Percentiles rank a stretch among this genome's conserved stretches.
Evolutionary conservation across 2,888 invertebrate species (phyloP).

Genomic region (Ormyrus rosae): DNA sequence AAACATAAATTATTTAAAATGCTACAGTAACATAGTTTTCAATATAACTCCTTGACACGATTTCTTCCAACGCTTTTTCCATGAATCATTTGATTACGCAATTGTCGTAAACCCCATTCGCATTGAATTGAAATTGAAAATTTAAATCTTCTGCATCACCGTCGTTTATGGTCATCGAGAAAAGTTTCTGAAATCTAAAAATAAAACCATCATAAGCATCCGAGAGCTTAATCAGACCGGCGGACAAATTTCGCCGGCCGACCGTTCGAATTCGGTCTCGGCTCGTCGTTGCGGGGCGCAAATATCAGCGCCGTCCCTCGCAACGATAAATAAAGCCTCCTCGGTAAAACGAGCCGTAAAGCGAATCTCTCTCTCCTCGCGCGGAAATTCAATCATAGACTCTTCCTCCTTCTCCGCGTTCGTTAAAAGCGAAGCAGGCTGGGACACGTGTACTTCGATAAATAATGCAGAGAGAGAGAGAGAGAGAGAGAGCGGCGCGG

Average conservation of each 20-base stretch:
- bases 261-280: too few relatives aligned
- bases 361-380: constrained; percentile 17
- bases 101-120: too few relatives aligned
- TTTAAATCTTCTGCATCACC: not conserved
- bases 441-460: constrained; percentile 74
- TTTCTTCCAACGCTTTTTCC: not conserved
- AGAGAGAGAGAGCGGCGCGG: constrained; percentile 56
- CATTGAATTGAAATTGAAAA: too few relatives aligned
- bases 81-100: not conserved
- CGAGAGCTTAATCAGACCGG: too few relatives aligned
- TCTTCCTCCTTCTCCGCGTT: constrained; percentile 40
- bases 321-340: constrained; percentile 23
- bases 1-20: not conserved
- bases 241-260: not conserved
- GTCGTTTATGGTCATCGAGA: not conserved
- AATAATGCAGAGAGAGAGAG: constrained; percentile 68
- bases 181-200: not conserved
- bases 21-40: not conserved
- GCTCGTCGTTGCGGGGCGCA: not conserved
- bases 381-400: constrained; percentile 49
- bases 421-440: constrained; percentile 67
- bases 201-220: too few relatives aligned
- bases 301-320: constrained; percentile 16
- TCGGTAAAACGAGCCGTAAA: constrained; percentile 27
- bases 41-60: constrained; percentile 20